Evolutionary conservation across 2,797 vertebrate species (phyloP), one percentile per base, ranked within the genome.

Genomic region (Ctenopoma kingsleyae): DNA sequence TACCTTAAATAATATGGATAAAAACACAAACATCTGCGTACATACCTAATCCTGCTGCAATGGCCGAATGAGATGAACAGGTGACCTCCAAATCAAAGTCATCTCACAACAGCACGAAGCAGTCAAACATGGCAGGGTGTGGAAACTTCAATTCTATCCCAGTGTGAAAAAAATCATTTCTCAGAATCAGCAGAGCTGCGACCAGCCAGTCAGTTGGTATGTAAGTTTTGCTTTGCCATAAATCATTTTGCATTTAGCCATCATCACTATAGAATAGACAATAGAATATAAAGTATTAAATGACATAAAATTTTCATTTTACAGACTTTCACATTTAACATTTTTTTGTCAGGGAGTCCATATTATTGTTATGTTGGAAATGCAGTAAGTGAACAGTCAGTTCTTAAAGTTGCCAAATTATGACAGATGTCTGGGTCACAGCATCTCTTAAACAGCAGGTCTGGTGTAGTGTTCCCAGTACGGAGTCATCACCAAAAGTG

Each of bases 31-130:
- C 44, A 46, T 56, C 23, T 35, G 57, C n/a, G 49, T 47, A 49
- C 61, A 41, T n/a, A 47, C 30, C 38, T 48, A 22, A 74, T 56
- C 59, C 20, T 20, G 32, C 58, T 51, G 56, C 36, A 20, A 23
- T 3, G 16, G 46, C 2, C 10, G 15, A 54, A 51, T 35, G 60
- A 68, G 35, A 38, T 4, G 12, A 44, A 61, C 50, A 35, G 47
- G 61, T 67, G 52, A 80, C 70, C 74, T 80, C 41, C 12, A 46
- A 59, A 81, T 70, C 52, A 77, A 74, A 81, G 64, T 49, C 69
- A 78, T 74, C 43, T 59, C 51, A 46, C 32, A 55, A 59, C 53
- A 22, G 54, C 56, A 65, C 38, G 23, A 27, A 75, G 63, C 64
- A 72, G 80, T 78, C 71, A 67, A 74, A 71, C 51, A 57, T 19